Base-by-base conservation (phyloP, 2,888 invertebrate genomes). In the Lordiphosa andalusiaca region DNA sequence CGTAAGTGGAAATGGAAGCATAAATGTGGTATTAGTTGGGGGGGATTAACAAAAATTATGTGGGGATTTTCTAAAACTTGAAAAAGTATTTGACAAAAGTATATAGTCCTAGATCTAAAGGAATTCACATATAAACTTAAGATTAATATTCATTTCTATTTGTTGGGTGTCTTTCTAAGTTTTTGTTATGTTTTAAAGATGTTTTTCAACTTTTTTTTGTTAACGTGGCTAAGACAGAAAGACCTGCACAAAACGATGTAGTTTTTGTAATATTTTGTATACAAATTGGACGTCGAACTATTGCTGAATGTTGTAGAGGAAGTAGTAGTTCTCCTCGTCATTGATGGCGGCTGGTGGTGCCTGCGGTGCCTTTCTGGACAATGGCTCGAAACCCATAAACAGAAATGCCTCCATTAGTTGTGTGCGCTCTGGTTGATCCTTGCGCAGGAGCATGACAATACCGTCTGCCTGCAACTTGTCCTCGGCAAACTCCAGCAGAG, bases 401-500 rank as follows among this genome's bases (percentile, higher is more conserved):
- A 97, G 96, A 93, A 98, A 98, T 35, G 98, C 97, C 81, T 98
- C 94, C 70, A 98, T 93, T 84, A 98, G 92, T 75, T 94, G 93
- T 50, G 94, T 94, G 90, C 96, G 93, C 88, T 98, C 97, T 48
- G 93, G 89, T 52, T 96, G 93, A 86, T 94, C 93, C 90, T 96
- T 96, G 76, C 93, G 93, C 88, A 97, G 93, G 90, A 95, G 95
- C 87, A 93, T 90, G 64, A 92, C 91, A 85, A 95, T 94, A 87
- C 95, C 93, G 75, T 92, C 92, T 89, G 96, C 96, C 67, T 93
- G 93, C 52, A 98, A 92, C 69, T 95, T 93, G 88, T 98, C 98
- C 90, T 98, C 98, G 53, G 98, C 98, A 88, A 97, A 98, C 91
- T 98, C 98, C 81, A 98, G 91, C 52, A 98, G 92, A 44, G 96